Conservation (phyloP, 2,113 vertebrate genomes). For the Eupsittula cactorum region DNA sequence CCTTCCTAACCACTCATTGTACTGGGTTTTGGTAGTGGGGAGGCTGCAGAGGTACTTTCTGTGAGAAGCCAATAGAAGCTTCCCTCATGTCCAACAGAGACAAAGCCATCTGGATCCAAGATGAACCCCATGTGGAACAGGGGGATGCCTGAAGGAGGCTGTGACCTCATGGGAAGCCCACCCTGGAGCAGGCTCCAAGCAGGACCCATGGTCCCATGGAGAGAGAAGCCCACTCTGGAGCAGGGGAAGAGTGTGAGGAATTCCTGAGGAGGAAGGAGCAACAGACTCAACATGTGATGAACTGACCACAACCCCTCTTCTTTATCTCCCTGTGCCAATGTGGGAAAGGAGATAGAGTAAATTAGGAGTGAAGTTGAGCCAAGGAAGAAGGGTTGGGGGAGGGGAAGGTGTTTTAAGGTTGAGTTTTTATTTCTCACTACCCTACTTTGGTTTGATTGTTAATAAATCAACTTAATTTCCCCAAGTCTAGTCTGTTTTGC, state of each 20-base stretch:
- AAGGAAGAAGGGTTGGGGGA: neutral
- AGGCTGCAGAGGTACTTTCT: neutral
- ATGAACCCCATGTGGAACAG: neutral
- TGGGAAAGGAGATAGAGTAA: neutral
- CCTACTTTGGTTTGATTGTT: neutral
- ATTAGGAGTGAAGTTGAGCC: neutral
- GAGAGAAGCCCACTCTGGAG: neutral
- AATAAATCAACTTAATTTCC: neutral
- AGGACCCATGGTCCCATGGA: neutral
- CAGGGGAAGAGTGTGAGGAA: neutral
- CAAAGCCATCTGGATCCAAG: neutral
- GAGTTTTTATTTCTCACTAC: neutral
- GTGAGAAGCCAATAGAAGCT: neutral
- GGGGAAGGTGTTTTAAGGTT: neutral
- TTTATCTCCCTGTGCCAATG: neutral
- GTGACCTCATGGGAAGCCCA: neutral
- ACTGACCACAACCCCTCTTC: neutral
- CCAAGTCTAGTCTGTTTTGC: neutral
- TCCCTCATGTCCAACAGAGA: neutral
- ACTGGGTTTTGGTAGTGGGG: rapidly evolving
- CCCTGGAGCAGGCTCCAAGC: neutral
- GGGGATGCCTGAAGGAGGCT: neutral
- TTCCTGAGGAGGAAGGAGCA: neutral
- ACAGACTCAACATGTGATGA: neutral
- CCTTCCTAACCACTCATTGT: neutral